Evolutionary conservation across 2,113 vertebrate species (phyloP).

Genomic region (Diadophis punctatus): DNA sequence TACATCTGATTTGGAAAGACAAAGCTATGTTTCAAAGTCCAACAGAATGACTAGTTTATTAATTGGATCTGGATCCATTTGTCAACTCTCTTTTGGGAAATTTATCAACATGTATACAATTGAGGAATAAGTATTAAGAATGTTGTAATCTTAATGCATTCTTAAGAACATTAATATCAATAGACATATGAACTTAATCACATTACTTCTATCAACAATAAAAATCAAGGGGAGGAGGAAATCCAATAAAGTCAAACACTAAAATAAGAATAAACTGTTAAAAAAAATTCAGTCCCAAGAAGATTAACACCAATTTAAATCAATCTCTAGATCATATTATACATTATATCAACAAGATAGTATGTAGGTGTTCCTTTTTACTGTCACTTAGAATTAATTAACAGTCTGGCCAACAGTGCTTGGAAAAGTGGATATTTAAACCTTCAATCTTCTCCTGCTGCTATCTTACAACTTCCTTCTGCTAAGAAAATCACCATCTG

Average conservation of each 20-base stretch:
- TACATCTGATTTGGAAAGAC: background rate
- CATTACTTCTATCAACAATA: background rate
- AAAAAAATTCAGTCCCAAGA: background rate
- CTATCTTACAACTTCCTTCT: background rate
- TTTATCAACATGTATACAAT: background rate
- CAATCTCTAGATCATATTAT: background rate
- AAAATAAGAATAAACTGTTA: background rate
- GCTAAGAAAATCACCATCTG: background rate
- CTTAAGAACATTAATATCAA: background rate
- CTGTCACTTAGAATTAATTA: background rate
- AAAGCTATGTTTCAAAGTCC: background rate
- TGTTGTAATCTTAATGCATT: background rate
- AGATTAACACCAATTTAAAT: background rate
- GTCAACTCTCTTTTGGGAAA: background rate
- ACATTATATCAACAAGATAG: background rate
- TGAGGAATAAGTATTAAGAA: background rate
- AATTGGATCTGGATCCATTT: background rate
- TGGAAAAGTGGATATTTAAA: background rate
- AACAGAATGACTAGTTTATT: background rate
- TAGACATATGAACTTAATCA: background rate
- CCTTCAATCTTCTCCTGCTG: background rate
- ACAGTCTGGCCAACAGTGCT: background rate
- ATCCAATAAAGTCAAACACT: background rate
- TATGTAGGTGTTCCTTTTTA: background rate
- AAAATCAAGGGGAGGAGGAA: background rate